Base-by-base conservation (phyloP, 2,888 invertebrate genomes). In the Stenodema calcarata region DNA sequence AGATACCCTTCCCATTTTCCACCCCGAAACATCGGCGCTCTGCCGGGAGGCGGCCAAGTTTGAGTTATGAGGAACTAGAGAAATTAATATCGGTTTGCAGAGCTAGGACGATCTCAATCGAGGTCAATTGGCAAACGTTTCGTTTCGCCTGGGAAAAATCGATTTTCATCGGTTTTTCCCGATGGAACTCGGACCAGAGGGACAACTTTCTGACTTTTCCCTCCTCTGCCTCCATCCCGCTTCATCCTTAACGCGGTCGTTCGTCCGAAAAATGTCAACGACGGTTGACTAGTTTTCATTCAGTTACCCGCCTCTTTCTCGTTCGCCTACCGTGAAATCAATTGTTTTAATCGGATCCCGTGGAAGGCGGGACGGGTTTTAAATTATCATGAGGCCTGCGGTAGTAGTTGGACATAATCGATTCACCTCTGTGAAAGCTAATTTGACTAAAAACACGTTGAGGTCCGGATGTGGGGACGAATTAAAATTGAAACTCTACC, bases 71-170 rank as follows among this genome's bases (percentile, higher is more conserved):
- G 62, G 69, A 69, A 82, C 82, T 82, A 82, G 82, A 82, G 82
- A 82, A 81, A 82, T 82, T 82, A 82, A 82, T 82, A 82, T 82
- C 82, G 82, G 82, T 69, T 82, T 82, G 54, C 82, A 35, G 54
- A 42, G 82, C 82, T 82, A 69, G 82, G 62, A 62, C 35, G 82
- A 69, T 82, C 82, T 82, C 82, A 82, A 82, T 82, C 62, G 82
- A 82, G 82, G 82, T 82, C 69, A 82, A 82, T 82, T 82, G 82
- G 82, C 69, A 82, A 82, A 82, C 69, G 62, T 82, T 82, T 82
- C 82, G 69, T 42, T 35, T 44, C 30, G 75, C 35, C n/a, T 11
- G 42, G 28, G 44, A 47, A 35, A 42, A 42, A 78, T 78, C 78
- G 78, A 78, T 78, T 75, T 35, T 54, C 54, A 18, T n/a, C n/a